Evolutionary conservation across 2,888 invertebrate species (phyloP).

Genomic region (Diarsia rubi): DNA sequence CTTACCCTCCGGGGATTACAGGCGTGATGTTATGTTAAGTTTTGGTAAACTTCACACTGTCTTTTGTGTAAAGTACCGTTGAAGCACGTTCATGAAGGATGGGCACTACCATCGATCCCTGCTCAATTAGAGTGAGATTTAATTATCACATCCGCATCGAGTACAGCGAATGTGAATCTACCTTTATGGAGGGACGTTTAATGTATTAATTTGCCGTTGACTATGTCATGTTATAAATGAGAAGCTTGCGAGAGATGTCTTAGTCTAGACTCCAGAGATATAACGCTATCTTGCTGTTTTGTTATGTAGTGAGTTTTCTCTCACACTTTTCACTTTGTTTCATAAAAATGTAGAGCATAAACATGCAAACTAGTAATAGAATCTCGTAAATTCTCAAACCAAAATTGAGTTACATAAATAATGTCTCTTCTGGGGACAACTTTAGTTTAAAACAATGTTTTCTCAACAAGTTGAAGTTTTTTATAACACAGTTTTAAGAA

Average conservation of each 20-base stretch:
- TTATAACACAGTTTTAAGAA: constrained; percentile 43
- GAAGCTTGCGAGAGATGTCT: background rate
- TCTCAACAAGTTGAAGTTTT: constrained; percentile 39
- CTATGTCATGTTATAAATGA: constrained; percentile 20
- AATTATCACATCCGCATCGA: constrained; percentile 76
- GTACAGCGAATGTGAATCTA: constrained; percentile 62
- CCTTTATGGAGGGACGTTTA: constrained; percentile 61
- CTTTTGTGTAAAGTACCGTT: constrained; percentile 38
- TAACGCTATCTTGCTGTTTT: constrained; percentile 15
- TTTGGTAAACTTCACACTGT: constrained; percentile 13
- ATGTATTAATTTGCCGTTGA: constrained; percentile 67
- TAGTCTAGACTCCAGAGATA: constrained; percentile 21
- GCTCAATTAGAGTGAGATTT: constrained; percentile 78
- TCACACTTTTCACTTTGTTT: constrained; percentile 2
- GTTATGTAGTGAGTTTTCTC: background rate
- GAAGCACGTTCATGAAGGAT: constrained; percentile 61
- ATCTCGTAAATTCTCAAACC: constrained; percentile 2
- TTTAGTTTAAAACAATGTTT: constrained; percentile 16
- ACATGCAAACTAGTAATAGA: constrained; percentile 2
- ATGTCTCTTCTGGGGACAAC: constrained; percentile 23
- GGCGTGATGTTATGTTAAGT: background rate
- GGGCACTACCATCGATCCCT: constrained; percentile 65
- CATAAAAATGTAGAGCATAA: constrained; percentile 1
- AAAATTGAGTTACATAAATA: constrained; percentile 38
- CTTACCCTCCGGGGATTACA: no score